Evolutionary conservation across 2,113 vertebrate genomes (phyloP).

Genomic region (Tachysurus fulvidraco): DNA sequence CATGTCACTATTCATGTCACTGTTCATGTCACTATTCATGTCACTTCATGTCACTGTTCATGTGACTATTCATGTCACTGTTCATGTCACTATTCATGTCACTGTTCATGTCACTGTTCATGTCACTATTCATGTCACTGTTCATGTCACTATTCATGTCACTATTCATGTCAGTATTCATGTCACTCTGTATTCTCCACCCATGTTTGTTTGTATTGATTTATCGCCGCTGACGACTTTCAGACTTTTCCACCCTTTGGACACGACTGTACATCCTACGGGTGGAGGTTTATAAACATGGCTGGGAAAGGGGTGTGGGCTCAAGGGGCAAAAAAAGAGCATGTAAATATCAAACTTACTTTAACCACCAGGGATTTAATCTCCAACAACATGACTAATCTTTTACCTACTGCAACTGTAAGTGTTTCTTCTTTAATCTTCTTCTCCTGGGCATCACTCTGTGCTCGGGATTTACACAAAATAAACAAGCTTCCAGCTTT

Average conservation of each 20-base stretch:
- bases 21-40: no score
- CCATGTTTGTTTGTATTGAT: background rate
- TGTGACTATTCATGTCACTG: no score
- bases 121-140: no score
- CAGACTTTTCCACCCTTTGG: background rate
- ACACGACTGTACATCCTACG: background rate
- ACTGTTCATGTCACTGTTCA: no score
- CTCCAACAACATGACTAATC: background rate
- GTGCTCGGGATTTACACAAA: background rate
- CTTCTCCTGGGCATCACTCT: background rate
- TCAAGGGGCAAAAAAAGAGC: background rate
- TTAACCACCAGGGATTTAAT: background rate
- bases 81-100: no score
- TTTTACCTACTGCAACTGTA: background rate
- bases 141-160: no score
- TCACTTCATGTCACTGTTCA: no score
- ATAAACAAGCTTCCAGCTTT: slow-evolving; percentile 10
- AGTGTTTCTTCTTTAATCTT: background rate
- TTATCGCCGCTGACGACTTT: background rate
- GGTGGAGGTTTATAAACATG: background rate
- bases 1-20: no score
- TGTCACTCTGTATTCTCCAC: no score
- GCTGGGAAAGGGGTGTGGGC: no score
- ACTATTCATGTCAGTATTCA: no score
- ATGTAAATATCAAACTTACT: background rate